Base-by-base conservation (phyloP, 2,888 invertebrate genomes). In the Stenichneumon culpator region DNA sequence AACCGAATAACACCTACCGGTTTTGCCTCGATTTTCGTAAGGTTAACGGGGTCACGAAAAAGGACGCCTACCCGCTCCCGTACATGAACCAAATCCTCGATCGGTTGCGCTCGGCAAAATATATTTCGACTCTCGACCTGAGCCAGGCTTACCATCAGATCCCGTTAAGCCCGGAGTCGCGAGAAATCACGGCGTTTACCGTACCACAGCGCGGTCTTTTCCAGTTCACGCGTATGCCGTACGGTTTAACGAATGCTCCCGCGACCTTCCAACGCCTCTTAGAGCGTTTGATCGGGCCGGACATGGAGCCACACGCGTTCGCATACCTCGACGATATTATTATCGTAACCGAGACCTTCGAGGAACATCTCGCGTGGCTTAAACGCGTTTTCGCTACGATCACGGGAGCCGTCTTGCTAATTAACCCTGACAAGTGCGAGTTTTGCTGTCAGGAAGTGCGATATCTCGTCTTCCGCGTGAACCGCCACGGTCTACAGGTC, bases 221-320 rank as follows among this genome's bases (percentile, higher is more conserved):
- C 47, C 88, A 91, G 25, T 92, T 92, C 68, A 81, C 70, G 11
- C 79, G 87, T 2, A 87, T 91, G 87, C 91, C 91, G 0, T 91
- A 91, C 63, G 82, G 90, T 79, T 72, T 90, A 83, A 80, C 86
- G 82, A 65, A 89, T 50, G 88, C 88, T 1, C 89, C 90, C 0
- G 89, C 90, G 2, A 90, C 90, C 0, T 92, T 88, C 74, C 91
- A 91, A 77, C 52, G 90, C 1, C 72, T 90, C 9, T 86, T 92
- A 19, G 91, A 92, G 50, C 54, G 57, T 3, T 77, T 92, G 2
- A 78, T 91, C 1, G 89, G 88, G 0, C 72, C 87, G 3, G 86
- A 86, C n/a, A 54, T 79, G 44, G 83, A 82, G 11, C 75, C 79
- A 0, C 65, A 74, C n/a, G 70, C 70, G 9, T 82, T 85, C 44